Conservation (phyloP, 1,140 invertebrate genomes). For the Oncopodura yosiiana region DNA sequence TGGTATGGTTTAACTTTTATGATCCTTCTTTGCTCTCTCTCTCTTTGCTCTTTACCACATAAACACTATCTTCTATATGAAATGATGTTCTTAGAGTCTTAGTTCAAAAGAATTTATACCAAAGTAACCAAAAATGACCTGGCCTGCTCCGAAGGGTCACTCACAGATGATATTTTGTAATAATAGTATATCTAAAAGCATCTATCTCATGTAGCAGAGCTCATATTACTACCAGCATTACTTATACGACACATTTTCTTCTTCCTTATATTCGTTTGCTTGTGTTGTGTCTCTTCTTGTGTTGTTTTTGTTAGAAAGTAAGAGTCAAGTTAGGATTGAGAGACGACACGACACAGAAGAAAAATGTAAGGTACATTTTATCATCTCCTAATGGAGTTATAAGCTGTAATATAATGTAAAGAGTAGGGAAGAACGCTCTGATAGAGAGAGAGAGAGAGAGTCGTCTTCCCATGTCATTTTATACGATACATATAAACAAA, state of each 20-base stretch:
- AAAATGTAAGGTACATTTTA: conserved; percentile 22
- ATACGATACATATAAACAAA: background rate
- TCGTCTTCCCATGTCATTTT: background rate
- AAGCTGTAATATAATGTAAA: conserved; percentile 29
- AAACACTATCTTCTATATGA: background rate
- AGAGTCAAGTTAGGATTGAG: background rate
- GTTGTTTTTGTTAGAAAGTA: background rate
- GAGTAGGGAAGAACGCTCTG: background rate
- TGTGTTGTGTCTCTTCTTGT: no score
- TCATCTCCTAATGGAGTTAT: conserved; percentile 35
- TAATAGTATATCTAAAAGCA: no score
- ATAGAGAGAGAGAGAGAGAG: background rate
- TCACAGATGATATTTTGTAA: no score
- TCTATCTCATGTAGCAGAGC: no score
- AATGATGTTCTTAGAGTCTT: conserved; percentile 8
- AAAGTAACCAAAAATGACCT: conserved; percentile 27
- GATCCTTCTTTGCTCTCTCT: conserved; percentile 16
- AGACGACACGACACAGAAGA: background rate
- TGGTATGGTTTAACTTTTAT: conserved; percentile 32
- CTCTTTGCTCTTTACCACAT: conserved; percentile 10
- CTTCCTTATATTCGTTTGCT: no score
- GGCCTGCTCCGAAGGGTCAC: conserved; percentile 24
- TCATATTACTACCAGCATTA: conserved; percentile 10
- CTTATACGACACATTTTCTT: conserved; percentile 19
- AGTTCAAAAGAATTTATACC: conserved; percentile 15